phyloP scores from a whole-genome alignment of 2,797 vertebrate genomes.

The Hippocampus kuda region DNA sequence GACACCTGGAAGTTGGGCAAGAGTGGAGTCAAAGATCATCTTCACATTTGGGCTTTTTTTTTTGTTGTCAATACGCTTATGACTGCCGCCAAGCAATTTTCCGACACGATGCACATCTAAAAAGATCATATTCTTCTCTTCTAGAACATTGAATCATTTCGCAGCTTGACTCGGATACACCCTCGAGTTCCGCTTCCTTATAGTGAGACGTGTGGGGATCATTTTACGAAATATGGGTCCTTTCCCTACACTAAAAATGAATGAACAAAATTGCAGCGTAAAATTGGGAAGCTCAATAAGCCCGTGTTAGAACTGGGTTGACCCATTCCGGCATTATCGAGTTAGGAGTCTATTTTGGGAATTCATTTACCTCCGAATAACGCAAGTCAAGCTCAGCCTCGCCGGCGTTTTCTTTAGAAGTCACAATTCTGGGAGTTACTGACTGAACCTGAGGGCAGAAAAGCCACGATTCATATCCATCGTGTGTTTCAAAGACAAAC shows the following conservation, averaged over 20 bases:
- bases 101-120: too few species aligned
- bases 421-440: conserved; percentile 55
- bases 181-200: too few species aligned
- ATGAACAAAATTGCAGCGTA: background rate
- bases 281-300: background rate
- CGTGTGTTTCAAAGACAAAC: background rate
- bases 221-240: too few species aligned
- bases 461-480: background rate
- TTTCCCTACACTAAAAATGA: background rate
- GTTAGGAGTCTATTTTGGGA: background rate
- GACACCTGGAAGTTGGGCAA: conserved; percentile 51
- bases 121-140: too few species aligned
- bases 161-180: too few species aligned
- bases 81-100: background rate
- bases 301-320: background rate
- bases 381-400: conserved; percentile 48
- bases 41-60: background rate
- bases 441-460: conserved; percentile 50
- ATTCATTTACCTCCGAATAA: conserved; percentile 53
- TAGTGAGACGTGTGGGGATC: too few species aligned
- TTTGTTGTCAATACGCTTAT: too few species aligned
- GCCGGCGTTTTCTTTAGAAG: conserved; percentile 17
- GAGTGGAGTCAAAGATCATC: background rate
- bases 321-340: background rate
- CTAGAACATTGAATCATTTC: too few species aligned